Conservation (phyloP, 2,797 vertebrate genomes). For the Microcaecilia unicolor region DNA sequence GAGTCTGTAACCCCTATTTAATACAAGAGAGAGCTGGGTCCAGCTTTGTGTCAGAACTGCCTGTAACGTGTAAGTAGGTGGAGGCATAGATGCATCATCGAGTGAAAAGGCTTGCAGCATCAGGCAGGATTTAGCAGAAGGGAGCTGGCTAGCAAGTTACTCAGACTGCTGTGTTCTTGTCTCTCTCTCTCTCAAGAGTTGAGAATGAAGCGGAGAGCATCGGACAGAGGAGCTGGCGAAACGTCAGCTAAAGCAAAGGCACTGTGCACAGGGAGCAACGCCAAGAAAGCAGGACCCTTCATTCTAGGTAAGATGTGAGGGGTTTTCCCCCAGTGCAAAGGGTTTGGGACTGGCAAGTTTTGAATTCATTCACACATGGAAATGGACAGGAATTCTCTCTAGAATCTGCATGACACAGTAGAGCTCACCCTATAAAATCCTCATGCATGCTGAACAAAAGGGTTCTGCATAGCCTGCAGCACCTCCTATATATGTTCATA, state of each 20-base stretch:
- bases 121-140: not conserved
- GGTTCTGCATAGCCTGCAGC: no score
- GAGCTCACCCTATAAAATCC: no score
- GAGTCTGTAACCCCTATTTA: slow-evolving; percentile 8
- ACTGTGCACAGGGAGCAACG: slow-evolving; percentile 83
- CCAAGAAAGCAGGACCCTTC: slow-evolving; percentile 94
- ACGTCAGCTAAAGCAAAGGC: slow-evolving; percentile 83
- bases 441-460: no score
- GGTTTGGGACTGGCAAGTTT: no score
- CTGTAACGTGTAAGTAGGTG: slow-evolving; percentile 9
- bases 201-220: slow-evolving; percentile 95
- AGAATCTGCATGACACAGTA: no score
- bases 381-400: no score
- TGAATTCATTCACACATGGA: no score
- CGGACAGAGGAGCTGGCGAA: slow-evolving; percentile 90
- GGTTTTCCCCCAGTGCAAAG: no score
- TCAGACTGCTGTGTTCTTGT: slow-evolving; percentile 15
- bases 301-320: slow-evolving; percentile 73
- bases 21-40: slow-evolving; percentile 10
- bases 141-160: not conserved
- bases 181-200: slow-evolving; percentile 40
- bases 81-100: not conserved
- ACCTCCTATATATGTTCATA: no score
- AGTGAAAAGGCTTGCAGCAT: slow-evolving; percentile 11
- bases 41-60: slow-evolving; percentile 11